Base-by-base conservation (phyloP, 2,797 vertebrate genomes). In the Gymnodraco acuticeps region DNA sequence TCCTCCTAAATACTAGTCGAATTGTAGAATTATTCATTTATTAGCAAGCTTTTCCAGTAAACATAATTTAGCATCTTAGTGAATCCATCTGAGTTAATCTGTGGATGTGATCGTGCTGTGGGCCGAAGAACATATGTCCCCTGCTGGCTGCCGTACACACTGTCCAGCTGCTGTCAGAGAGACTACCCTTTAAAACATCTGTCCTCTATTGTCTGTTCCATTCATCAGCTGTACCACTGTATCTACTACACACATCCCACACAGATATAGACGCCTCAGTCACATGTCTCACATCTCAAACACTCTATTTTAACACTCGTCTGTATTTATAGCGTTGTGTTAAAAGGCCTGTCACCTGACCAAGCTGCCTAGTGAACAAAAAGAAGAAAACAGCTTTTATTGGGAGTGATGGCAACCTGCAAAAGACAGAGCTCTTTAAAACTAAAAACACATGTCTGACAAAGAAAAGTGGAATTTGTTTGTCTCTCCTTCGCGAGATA, bases 281-380 rank as follows among this genome's bases (percentile, higher is more conserved):
- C 88, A 84, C 82, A 62, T 14, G 38, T 73, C 82, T 83, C 82
- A 79, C 86, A 86, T 81, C 87, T 85, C 84, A 83, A 87, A 87
- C 84, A 64, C 82, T 83, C 84, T 92, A 90, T 92, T 93, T 92
- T 90, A 92, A 89, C 91, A 77, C 88, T 63, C 64, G 48, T 77
- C 78, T 83, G 69, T 92, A 93, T 93, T 93, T 91, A 91, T 93
- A 93, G 90, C 77, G 13, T 60, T 3, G 79, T 75, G 89, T 91
- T 90, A 81, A 92, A 90, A 91, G 88, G 82, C 88, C 73, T 75
- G 86, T 88, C 91, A 89, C 83, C 86, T 83, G 88, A 88, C 78
- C 79, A 5, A 62, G 84, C 80, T 80, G 80, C 78, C 67, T 69
- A 38, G 58, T 47, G 84, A 87, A 59, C 48, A 63, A 70, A 63